A percentile compares a stretch with the other conserved stretches of the same genome.
Conservation (phyloP, 2,113 vertebrate species). For the Deroptyus accipitrinus region DNA sequence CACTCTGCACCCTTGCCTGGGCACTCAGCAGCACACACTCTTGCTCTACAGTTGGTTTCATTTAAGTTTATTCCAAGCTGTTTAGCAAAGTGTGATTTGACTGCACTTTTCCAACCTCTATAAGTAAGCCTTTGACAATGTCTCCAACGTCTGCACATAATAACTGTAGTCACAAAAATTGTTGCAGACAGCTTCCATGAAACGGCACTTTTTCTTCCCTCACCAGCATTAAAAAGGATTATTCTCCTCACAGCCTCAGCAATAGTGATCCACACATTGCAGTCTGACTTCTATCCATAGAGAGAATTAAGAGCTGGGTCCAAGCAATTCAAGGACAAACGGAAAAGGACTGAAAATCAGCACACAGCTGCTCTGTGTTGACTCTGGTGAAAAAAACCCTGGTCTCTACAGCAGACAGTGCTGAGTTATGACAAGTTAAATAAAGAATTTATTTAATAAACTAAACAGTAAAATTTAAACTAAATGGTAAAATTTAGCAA, state of each 20-base stretch:
- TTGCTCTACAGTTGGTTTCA: neutral
- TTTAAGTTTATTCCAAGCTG: neutral
- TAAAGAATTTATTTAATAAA: neutral
- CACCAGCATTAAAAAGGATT: neutral
- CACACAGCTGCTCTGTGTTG: rapidly evolving
- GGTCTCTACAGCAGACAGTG: neutral
- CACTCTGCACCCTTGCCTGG: neutral
- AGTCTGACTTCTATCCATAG: neutral
- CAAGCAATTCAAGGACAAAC: neutral
- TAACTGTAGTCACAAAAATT: neutral
- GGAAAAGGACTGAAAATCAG: neutral
- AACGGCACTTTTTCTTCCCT: neutral
- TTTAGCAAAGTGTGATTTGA: neutral
- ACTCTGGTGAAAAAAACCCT: neutral
- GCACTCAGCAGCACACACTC: neutral
- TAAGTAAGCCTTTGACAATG: neutral
- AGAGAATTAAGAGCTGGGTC: neutral
- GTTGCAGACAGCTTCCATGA: neutral
- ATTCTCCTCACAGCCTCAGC: neutral
- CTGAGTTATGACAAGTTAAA: neutral
- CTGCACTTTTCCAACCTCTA: neutral
- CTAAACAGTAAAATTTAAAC: neutral
- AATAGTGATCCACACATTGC: neutral
- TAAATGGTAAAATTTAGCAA: neutral
- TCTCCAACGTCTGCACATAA: neutral